phyloP scores from a whole-genome alignment of 2,888 invertebrate species.

The Hipparchia sbordonii region DNA sequence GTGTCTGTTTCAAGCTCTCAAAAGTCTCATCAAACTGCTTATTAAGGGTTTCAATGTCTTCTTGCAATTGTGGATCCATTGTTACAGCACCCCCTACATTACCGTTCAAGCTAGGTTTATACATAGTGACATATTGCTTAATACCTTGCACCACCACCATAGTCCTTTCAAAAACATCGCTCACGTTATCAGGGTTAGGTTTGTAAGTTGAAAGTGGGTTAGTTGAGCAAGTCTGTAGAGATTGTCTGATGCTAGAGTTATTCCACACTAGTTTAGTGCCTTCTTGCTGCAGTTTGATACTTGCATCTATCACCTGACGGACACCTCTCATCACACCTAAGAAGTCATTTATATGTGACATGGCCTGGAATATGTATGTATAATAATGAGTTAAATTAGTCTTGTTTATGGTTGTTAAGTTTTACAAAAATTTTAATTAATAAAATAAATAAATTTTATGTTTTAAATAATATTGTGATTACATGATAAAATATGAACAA shows the following conservation, averaged over 20 bases:
- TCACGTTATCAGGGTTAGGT: slow-evolving; percentile 55
- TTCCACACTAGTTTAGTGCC: slow-evolving; percentile 84
- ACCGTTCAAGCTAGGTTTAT: slow-evolving; percentile 59
- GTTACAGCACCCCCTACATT: slow-evolving; percentile 47
- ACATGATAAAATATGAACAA: too few relatives aligned
- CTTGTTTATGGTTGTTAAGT: neutral
- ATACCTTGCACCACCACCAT: slow-evolving; percentile 88
- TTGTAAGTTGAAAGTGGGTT: slow-evolving; percentile 57
- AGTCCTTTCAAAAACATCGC: slow-evolving; percentile 83
- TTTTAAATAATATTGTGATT: too few relatives aligned
- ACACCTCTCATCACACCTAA: slow-evolving; percentile 87
- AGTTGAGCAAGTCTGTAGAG: slow-evolving; percentile 61
- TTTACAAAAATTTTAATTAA: neutral
- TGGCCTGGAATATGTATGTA: slow-evolving; percentile 61
- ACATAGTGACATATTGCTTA: slow-evolving; percentile 80
- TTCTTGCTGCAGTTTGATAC: slow-evolving; percentile 85
- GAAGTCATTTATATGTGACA: slow-evolving; percentile 85
- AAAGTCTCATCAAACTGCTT: slow-evolving; percentile 73
- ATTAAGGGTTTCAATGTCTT: slow-evolving; percentile 73
- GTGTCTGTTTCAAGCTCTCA: slow-evolving; percentile 61
- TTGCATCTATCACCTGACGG: slow-evolving; percentile 86
- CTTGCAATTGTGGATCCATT: slow-evolving; percentile 63
- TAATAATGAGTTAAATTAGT: neutral
- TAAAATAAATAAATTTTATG: neutral
- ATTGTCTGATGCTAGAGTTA: slow-evolving; percentile 86